phyloP scores from a whole-genome alignment of 2,113 vertebrate species.

The Gasterosteus nipponicus region DNA sequence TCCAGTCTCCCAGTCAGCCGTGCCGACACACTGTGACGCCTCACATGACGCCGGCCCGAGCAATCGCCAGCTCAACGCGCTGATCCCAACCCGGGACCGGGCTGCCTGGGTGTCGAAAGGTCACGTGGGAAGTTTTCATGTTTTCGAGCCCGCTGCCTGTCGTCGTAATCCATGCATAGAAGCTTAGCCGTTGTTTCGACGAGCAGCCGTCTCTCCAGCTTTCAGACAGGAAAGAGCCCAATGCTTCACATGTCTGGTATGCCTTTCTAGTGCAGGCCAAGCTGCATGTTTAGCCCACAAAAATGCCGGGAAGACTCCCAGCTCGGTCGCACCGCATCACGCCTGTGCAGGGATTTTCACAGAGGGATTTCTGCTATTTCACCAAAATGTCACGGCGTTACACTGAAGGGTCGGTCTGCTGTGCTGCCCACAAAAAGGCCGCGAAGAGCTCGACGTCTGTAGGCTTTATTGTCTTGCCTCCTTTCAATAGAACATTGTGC shows the following conservation, averaged over 20 bases:
- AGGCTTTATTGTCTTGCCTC: slow-evolving; percentile 66
- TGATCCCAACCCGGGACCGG: neutral
- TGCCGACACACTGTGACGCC: slow-evolving; percentile 3
- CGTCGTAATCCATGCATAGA: slow-evolving; percentile 6
- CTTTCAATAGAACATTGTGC: slow-evolving; percentile 78
- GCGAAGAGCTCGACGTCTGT: slow-evolving; percentile 48
- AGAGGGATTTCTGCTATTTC: slow-evolving; percentile 63
- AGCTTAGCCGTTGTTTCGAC: slow-evolving; percentile 43
- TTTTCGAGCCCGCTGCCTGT: neutral
- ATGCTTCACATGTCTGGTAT: slow-evolving; percentile 77
- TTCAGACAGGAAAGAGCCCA: slow-evolving; percentile 70
- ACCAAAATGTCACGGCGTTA: slow-evolving; percentile 64
- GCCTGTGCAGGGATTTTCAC: slow-evolving; percentile 63
- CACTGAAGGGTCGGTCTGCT: slow-evolving; percentile 34
- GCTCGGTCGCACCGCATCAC: slow-evolving; percentile 59
- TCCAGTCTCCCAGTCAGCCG: slow-evolving; percentile 18
- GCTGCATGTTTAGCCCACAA: slow-evolving; percentile 75
- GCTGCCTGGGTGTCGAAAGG: slow-evolving; percentile 1
- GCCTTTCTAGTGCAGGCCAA: slow-evolving; percentile 75
- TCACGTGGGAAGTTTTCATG: neutral
- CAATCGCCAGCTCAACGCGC: neutral
- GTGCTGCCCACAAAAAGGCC: slow-evolving; percentile 46
- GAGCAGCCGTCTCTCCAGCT: slow-evolving; percentile 50
- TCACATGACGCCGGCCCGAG: slow-evolving; percentile 5
- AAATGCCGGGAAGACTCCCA: slow-evolving; percentile 74